These are phyloP conservation scores for Phalacrocorax pelagicus DNA, from an alignment of 2,113 vertebrate genomes.

Conservation along the genomic window DNA sequence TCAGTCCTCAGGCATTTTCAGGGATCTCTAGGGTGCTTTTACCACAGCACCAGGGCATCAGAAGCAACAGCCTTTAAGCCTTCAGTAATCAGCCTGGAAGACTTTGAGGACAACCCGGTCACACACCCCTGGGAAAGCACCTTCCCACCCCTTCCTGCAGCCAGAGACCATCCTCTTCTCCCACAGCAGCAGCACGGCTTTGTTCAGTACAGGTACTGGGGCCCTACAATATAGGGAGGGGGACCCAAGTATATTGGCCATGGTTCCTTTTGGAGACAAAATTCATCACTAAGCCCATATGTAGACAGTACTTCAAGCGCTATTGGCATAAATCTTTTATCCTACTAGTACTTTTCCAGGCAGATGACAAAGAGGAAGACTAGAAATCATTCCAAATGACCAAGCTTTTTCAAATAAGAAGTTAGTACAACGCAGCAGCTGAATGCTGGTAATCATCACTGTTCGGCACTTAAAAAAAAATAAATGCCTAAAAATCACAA, in stretches of 20 bases:
- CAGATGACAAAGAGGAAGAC: not conserved
- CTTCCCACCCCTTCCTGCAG: not conserved
- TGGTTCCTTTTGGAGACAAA: not conserved
- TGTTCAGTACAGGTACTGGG: not conserved
- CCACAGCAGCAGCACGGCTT: not conserved
- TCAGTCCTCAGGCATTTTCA: not conserved
- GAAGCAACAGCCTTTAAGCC: not conserved
- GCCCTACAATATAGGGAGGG: not conserved
- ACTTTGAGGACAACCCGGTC: rapidly evolving
- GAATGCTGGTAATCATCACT: not conserved
- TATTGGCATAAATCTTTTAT: not conserved
- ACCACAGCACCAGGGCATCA: not conserved
- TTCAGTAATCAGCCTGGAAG: not conserved
- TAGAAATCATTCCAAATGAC: not conserved
- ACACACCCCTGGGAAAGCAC: not conserved
- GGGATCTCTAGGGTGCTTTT: not conserved
- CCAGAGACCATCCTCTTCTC: not conserved
- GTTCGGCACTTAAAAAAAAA: not conserved
- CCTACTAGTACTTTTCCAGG: not conserved
- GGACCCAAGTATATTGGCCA: not conserved
- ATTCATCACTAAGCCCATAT: not conserved
- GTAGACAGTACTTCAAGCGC: not conserved
- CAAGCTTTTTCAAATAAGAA: not conserved
- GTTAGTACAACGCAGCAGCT: not conserved
- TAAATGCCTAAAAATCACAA: not conserved